Evolutionary conservation across 2,113 vertebrate genomes (phyloP).

Genomic region (Gavialis gangeticus): DNA sequence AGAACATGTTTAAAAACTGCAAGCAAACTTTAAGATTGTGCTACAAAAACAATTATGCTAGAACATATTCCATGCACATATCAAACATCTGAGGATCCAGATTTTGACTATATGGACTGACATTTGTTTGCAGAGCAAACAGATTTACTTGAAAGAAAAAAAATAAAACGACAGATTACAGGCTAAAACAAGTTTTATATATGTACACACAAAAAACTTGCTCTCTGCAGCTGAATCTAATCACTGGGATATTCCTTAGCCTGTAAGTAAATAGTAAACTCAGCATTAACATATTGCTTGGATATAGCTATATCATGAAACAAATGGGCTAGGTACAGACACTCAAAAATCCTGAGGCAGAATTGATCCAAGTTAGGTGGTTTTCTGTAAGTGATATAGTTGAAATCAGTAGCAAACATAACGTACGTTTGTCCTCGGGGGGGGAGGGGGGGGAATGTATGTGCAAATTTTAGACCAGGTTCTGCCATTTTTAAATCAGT

Average conservation of each 20-base stretch:
- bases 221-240: constrained; percentile 14
- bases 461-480: too few species aligned
- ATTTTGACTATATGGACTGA: constrained; percentile 10
- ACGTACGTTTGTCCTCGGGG: too few species aligned
- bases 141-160: not conserved
- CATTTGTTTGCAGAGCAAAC: not conserved
- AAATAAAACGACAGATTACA: not conserved
- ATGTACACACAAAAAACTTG: not conserved
- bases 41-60: constrained; percentile 56
- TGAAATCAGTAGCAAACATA: too few species aligned
- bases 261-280: not conserved
- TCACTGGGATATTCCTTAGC: not conserved
- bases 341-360: too few species aligned
- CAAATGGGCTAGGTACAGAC: not conserved
- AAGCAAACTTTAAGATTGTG: constrained; percentile 76
- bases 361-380: too few species aligned
- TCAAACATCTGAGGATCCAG: constrained; percentile 22
- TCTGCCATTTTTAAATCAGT: too few species aligned
- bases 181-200: not conserved
- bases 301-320: not conserved
- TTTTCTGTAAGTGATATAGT: too few species aligned
- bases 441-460: too few species aligned
- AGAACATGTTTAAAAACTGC: constrained; percentile 74
- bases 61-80: constrained; percentile 69
- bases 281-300: not conserved